A percentile compares a stretch with the other conserved stretches of the same genome.
Evolutionary conservation across 2,113 vertebrate species (phyloP).

Genomic region (Cyrtonyx montezumae): DNA sequence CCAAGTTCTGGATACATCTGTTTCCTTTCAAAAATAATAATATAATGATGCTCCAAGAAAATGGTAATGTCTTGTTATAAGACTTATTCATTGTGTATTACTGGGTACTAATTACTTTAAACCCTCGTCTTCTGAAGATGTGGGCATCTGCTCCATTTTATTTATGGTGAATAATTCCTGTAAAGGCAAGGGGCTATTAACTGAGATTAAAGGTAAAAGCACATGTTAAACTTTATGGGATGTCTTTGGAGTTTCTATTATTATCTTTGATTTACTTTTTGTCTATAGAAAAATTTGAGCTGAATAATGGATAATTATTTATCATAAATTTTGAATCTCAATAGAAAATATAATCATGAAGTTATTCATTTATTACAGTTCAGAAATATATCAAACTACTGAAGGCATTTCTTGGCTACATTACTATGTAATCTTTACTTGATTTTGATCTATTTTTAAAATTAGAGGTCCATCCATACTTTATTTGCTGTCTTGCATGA

Average conservation of each 20-base stretch:
- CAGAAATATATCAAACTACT: not conserved
- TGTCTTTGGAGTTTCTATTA: not conserved
- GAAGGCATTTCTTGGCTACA: not conserved
- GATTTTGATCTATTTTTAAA: not conserved
- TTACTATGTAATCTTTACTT: not conserved
- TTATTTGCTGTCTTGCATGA: not conserved
- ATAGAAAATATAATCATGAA: not conserved
- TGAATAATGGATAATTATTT: not conserved
- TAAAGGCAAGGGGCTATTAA: not conserved
- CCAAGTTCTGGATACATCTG: not conserved
- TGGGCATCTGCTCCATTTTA: slow-evolving; percentile 35
- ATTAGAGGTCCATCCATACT: not conserved
- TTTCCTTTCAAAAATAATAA: slow-evolving; percentile 41
- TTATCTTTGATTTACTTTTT: slow-evolving; percentile 22
- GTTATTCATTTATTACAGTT: not conserved
- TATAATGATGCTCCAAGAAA: slow-evolving; percentile 11
- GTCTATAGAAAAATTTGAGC: not conserved
- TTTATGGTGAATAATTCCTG: slow-evolving; percentile 18
- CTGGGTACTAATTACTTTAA: slow-evolving; percentile 41
- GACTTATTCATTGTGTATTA: slow-evolving; percentile 10
- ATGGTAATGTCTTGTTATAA: not conserved
- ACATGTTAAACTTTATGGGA: slow-evolving; percentile 3
- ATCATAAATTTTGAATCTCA: not conserved
- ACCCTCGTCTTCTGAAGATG: not conserved
- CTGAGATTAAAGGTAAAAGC: slow-evolving; percentile 57